phyloP scores from a whole-genome alignment of 2,888 invertebrate species.

The Diploptera punctata region DNA sequence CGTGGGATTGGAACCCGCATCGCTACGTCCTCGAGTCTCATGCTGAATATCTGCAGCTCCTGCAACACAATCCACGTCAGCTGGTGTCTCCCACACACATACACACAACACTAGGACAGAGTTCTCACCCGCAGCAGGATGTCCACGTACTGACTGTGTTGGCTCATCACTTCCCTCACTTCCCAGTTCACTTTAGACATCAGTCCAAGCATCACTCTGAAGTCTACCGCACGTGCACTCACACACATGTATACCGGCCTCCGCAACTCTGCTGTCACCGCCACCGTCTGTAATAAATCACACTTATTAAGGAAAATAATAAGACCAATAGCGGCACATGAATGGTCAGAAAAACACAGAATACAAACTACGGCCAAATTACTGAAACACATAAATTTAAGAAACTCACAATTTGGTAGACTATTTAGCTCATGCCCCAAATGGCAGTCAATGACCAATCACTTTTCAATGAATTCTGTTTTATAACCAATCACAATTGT shows the following conservation, averaged over 20 bases:
- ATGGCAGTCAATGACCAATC: too few relatives aligned
- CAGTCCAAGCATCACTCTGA: slow-evolving; percentile 74
- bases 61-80: slow-evolving; percentile 50
- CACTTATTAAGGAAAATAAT: too few relatives aligned
- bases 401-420: too few relatives aligned
- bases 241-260: slow-evolving; percentile 89
- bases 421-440: too few relatives aligned
- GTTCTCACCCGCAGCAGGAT: slow-evolving; percentile 68
- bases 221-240: slow-evolving; percentile 79
- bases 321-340: too few relatives aligned
- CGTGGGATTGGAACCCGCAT: slow-evolving; percentile 73
- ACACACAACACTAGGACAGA: not conserved
- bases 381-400: too few relatives aligned
- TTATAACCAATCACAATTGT: too few relatives aligned
- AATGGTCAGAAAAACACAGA: too few relatives aligned
- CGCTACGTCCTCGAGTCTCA: slow-evolving; percentile 76
- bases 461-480: too few relatives aligned
- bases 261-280: slow-evolving; percentile 75
- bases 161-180: slow-evolving; percentile 92
- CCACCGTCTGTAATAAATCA: slow-evolving; percentile 73
- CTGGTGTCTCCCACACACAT: not conserved
- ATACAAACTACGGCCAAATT: too few relatives aligned
- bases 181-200: slow-evolving; percentile 96
- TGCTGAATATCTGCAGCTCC: slow-evolving; percentile 78
- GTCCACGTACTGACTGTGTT: slow-evolving; percentile 91